A percentile compares a stretch with the other conserved stretches of the same genome.
Evolutionary conservation across 2,113 vertebrate genomes (phyloP).

Genomic region (Spilogale gracilis): DNA sequence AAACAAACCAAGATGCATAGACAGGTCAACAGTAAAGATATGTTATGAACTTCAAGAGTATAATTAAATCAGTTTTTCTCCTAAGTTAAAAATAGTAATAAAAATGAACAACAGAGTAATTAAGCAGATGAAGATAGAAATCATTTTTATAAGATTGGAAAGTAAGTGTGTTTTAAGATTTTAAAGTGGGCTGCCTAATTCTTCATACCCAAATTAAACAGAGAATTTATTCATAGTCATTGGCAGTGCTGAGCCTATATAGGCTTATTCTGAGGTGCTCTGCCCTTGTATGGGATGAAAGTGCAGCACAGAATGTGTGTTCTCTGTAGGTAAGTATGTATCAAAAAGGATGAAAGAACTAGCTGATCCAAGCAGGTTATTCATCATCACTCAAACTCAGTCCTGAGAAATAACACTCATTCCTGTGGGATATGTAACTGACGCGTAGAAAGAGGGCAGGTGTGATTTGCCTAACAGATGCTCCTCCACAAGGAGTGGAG

Average conservation of each 20-base stretch:
- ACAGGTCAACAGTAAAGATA: background rate
- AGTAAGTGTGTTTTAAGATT: background rate
- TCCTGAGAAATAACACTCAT: background rate
- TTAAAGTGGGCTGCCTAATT: background rate
- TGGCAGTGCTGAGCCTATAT: background rate
- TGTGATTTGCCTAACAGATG: background rate
- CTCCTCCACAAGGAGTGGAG: background rate
- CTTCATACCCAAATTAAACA: background rate
- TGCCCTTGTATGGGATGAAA: background rate
- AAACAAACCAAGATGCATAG: background rate
- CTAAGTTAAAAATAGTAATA: background rate
- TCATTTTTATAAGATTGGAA: background rate
- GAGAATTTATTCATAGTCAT: background rate
- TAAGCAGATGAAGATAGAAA: background rate
- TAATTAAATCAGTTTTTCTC: background rate
- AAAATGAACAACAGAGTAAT: background rate
- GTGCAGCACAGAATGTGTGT: background rate
- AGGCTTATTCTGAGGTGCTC: background rate
- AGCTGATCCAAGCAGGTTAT: background rate
- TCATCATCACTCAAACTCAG: background rate
- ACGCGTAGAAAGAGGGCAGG: background rate
- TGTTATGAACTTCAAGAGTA: background rate
- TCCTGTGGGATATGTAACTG: background rate
- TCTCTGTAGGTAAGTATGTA: background rate
- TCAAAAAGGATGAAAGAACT: background rate